phyloP scores from a whole-genome alignment of 2,113 vertebrate species.

The Promerops cafer region DNA sequence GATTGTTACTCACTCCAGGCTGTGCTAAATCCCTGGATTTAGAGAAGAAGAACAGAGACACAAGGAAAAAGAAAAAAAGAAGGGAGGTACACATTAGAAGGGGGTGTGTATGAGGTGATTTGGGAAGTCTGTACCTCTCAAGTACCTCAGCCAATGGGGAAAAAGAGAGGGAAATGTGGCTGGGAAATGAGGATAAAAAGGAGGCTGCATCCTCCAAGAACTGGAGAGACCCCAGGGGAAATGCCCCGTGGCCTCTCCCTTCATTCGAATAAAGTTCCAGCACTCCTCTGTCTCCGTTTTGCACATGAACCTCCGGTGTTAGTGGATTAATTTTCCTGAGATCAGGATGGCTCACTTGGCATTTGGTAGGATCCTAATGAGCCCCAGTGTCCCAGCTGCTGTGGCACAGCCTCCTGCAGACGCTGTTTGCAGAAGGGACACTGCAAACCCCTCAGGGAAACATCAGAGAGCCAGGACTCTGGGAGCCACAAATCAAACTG shows the following conservation, averaged over 20 bases:
- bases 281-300: background rate
- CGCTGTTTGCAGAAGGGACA: background rate
- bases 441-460: background rate
- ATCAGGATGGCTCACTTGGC: background rate
- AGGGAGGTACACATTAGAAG: background rate
- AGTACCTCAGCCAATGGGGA: background rate
- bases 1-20: background rate
- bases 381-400: background rate
- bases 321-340: background rate
- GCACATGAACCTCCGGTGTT: background rate
- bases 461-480: background rate
- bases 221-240: background rate
- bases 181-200: background rate
- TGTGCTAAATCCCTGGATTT: background rate
- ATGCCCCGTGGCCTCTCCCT: background rate
- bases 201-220: accelerated
- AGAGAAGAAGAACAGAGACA: background rate
- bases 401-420: background rate
- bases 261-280: accelerated
- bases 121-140: background rate
- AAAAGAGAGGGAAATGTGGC: background rate
- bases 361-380: background rate
- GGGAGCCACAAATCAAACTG: background rate
- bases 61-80: background rate
- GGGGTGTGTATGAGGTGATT: background rate